Base-by-base conservation (phyloP, 2,113 vertebrate species). In the Aythya baeri region DNA sequence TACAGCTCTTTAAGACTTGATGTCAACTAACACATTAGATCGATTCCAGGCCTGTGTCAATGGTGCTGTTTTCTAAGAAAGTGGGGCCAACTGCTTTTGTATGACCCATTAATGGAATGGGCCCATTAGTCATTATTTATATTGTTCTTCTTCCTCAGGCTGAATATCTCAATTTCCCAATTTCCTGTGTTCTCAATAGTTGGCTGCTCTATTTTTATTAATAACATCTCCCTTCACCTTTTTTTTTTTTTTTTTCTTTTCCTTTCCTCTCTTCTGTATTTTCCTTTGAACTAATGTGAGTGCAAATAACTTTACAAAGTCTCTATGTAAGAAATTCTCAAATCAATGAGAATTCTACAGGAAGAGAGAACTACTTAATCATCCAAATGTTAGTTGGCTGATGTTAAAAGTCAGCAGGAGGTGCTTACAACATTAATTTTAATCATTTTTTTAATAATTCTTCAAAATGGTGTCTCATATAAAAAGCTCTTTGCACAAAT, bases 401-500 rank as follows among this genome's bases (percentile, higher is more conserved):
- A 71, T 88, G 52, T 63, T 75, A 88, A 91, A 95, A 94, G 76
- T 86, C 89, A 91, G 29, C 61, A 83, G 65, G 80, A 96, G 52
- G 18, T 86, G 8, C 29, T 88, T 71, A 70, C 61, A 80, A 88
- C 27, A 68, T 77, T 83, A 93, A 90, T 84, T 88, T 96, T 91
- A 92, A 92, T 90, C 22, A 52, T 13, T 89, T 41, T 41, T 16
- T 67, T 94, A 90, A 88, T 88, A 93, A 89, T 79, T 77, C 44
- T 94, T 86, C 26, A 86, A 89, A 94, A 93, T 12, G 17, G 4
- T 71, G 5, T 22, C 9, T 95, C 22, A 78, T 36, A 68, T 49
- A 74, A 93, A 96, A 96, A 93, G 8, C 57, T 88, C 11, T 78
- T 96, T 94, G 32, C 57, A 78, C 32, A 93, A 75, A 94, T 78